Percentiles rank a stretch among this genome's conserved stretches.
Conservation (phyloP, 2,113 vertebrate species). For the Dromaius novaehollandiae region DNA sequence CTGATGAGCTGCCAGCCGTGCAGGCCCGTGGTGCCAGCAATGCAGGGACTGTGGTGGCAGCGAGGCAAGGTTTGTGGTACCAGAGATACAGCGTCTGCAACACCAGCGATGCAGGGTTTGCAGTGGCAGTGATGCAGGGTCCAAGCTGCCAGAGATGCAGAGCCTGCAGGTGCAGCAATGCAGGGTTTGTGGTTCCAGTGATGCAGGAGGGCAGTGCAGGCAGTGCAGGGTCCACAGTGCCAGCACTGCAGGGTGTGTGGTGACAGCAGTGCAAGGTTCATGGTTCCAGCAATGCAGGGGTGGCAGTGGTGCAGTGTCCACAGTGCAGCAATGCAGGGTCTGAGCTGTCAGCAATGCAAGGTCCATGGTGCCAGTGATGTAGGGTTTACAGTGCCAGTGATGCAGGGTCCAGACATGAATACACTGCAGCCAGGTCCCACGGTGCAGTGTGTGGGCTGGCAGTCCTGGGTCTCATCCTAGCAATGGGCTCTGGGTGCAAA, state of each 20-base stretch:
- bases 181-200: not conserved
- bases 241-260: not conserved
- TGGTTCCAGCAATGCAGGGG: rapidly evolving
- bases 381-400: not conserved
- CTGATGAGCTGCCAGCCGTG: not conserved
- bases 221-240: rapidly evolving
- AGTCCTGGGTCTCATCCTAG: not conserved
- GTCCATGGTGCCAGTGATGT: not conserved
- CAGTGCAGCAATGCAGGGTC: no score
- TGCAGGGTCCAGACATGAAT: not conserved
- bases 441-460: not conserved
- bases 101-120: not conserved
- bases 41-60: not conserved
- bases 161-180: not conserved
- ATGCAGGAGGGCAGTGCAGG: not conserved
- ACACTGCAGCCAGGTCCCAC: not conserved
- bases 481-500: not conserved
- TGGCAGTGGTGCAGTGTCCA: not conserved
- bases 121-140: not conserved
- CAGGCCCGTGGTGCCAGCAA: not conserved
- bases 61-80: rapidly evolving
- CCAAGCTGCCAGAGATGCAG: no score
- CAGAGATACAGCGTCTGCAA: not conserved
- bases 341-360: no score
- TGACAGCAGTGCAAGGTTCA: not conserved